A percentile compares a stretch with the other conserved stretches of the same genome.
phyloP scores from a whole-genome alignment of 2,888 invertebrate species.

The Ypsolopha scabrella region DNA sequence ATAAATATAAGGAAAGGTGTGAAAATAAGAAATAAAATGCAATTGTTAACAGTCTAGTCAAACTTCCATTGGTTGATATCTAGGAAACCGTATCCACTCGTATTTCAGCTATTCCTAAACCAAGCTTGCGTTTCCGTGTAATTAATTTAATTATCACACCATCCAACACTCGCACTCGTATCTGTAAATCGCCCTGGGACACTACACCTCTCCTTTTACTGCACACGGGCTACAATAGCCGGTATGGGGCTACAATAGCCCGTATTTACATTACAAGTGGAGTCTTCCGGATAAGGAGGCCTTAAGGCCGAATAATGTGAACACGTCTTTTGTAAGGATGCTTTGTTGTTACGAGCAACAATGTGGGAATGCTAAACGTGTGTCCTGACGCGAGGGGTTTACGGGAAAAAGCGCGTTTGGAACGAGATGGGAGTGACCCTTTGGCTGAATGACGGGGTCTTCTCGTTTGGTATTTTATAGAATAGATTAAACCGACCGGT shows the following conservation, averaged over 20 bases:
- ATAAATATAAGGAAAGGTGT: no score
- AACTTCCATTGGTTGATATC: no score
- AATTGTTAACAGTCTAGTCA: no score
- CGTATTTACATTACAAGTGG: conserved; percentile 64
- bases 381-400: conserved; percentile 3
- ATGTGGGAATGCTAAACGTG: conserved; percentile 6
- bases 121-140: not conserved
- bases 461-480: no score
- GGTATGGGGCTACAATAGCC: conserved; percentile 1
- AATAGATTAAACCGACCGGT: no score
- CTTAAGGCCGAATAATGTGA: conserved; percentile 51
- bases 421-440: not conserved
- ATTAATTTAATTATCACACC: conserved; percentile 3
- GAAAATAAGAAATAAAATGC: no score
- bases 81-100: no score
- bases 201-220: not conserved
- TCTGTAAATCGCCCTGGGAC: not conserved
- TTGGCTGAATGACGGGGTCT: not conserved
- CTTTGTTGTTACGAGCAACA: conserved; percentile 4
- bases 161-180: not conserved
- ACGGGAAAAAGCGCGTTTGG: not conserved
- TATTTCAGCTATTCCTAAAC: no score
- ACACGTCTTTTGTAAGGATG: conserved; percentile 47
- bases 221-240: not conserved
- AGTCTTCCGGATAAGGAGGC: conserved; percentile 59